Evolutionary conservation across 2,113 vertebrate genomes (phyloP).

Genomic region (Oncorhynchus kisutch): DNA sequence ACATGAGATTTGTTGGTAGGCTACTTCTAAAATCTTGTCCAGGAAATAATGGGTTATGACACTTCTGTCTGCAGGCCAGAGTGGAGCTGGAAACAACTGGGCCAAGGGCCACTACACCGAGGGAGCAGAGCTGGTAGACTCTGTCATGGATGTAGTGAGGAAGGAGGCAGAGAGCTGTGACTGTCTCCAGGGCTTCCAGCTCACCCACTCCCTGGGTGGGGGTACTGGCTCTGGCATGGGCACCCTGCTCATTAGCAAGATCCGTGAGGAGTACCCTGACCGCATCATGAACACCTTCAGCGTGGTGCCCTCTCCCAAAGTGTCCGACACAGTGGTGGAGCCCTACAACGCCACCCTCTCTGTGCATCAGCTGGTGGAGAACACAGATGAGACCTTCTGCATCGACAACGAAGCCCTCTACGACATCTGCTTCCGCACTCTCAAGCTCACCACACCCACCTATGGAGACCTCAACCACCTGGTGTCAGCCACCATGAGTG

Average conservation of each 20-base stretch:
- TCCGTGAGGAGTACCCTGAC: slow-evolving; percentile 80
- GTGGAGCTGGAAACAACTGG: slow-evolving; percentile 82
- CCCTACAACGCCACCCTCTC: slow-evolving; percentile 83
- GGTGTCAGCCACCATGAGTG: slow-evolving; percentile 81
- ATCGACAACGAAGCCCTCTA: slow-evolving; percentile 82
- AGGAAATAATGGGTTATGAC: neutral
- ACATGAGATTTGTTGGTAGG: neutral
- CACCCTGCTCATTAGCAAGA: slow-evolving; percentile 81
- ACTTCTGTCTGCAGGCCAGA: slow-evolving; percentile 67
- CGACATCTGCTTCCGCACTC: slow-evolving; percentile 81
- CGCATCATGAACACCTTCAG: slow-evolving; percentile 85
- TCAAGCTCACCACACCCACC: slow-evolving; percentile 80
- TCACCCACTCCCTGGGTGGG: slow-evolving; percentile 78
- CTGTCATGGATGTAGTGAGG: slow-evolving; percentile 77
- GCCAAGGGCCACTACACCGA: slow-evolving; percentile 82
- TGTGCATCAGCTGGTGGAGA: slow-evolving; percentile 81
- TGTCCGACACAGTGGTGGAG: slow-evolving; percentile 81
- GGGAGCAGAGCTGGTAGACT: slow-evolving; percentile 79
- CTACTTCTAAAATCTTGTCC: neutral
- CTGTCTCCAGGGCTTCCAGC: slow-evolving; percentile 81
- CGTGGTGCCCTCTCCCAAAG: slow-evolving; percentile 79
- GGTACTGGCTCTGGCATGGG: slow-evolving; percentile 81
- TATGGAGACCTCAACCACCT: slow-evolving; percentile 81
- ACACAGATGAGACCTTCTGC: slow-evolving; percentile 82
- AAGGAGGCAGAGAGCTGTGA: slow-evolving; percentile 81